Base-by-base conservation (phyloP, 2,888 invertebrate species). In the Pecten maximus region DNA sequence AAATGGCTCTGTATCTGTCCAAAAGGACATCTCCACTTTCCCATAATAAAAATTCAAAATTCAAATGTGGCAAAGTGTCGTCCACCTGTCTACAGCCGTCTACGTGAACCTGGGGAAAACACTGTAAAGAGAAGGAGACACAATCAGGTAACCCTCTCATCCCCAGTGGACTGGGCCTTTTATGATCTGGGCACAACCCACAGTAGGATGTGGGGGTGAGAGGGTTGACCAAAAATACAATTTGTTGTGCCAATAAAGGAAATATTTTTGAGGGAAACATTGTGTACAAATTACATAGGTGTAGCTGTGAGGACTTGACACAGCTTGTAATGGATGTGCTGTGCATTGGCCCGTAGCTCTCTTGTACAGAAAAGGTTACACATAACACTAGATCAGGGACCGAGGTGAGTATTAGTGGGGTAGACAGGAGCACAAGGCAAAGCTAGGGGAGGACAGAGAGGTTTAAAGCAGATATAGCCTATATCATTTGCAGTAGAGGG, bases 101-200 rank as follows among this genome's bases (percentile, higher is more conserved):
- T 89, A 88, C 87, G 88, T 48, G 74, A 89, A 89, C 87, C 91
- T 88, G 90, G 89, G 91, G 91, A 91, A 92, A 90, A 90, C 91
- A 92, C 91, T 92, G 91, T 91, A 92, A 92, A 90, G 89, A 92
- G 91, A 92, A 90, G 89, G 89, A 90, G 88, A 91, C 86, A 90
- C 87, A 90, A 74, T 74, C 74, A 74, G 74, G 74, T 74, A 74
- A 74, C 74, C 35, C 74, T 74, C 35, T 74, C 74, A 74, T 35
- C 74, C 35, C 35, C 74, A 74, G 35, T 74, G 74, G 74, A 35
- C 35, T 10, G 74, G 28, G 28, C 74, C 74, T 8, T 10, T 4
- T 10, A 74, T 35, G 0, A 54, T 54, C 54, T 54, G 15, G 74
- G 35, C 74, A 74, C 74, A 8, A 35, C 74, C 74, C 74, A 74